phyloP scores from a whole-genome alignment of 2,113 vertebrate genomes.

The Mus pahari region DNA sequence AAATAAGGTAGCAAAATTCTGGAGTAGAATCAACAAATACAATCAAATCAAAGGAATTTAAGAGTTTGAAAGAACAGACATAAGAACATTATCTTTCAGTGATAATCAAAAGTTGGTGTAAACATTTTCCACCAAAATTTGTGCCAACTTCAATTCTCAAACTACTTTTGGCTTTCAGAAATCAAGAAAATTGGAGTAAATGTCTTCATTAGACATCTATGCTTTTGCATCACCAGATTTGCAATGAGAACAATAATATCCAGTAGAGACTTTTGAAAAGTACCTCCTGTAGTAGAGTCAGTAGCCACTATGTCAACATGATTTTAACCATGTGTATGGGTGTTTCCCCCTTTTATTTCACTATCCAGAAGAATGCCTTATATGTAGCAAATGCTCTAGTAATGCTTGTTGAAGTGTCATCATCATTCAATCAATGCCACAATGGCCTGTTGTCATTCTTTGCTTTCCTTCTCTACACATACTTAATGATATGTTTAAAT shows the following conservation, averaged over 20 bases:
- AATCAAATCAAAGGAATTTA: background rate
- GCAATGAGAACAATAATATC: slow-evolving; percentile 20
- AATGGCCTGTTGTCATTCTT: background rate
- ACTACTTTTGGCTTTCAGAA: background rate
- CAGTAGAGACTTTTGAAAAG: background rate
- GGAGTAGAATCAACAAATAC: background rate
- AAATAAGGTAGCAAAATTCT: background rate
- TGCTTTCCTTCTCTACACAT: background rate
- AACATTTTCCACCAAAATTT: background rate
- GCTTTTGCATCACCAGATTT: background rate
- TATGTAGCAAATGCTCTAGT: background rate
- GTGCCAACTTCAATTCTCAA: background rate
- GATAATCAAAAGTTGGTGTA: background rate
- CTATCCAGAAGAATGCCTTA: background rate
- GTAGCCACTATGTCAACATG: background rate
- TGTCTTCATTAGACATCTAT: background rate
- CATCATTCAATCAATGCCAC: background rate
- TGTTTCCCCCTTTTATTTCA: background rate
- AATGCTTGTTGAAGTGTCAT: background rate
- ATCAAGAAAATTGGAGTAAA: slow-evolving; percentile 8
- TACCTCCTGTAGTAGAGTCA: background rate
- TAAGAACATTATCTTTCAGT: background rate
- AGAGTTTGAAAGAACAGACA: background rate
- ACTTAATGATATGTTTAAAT: slow-evolving; percentile 46
- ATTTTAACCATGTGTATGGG: background rate